Evolutionary conservation across 1,140 invertebrate species (phyloP).

Genomic region (Euschistus heros): DNA sequence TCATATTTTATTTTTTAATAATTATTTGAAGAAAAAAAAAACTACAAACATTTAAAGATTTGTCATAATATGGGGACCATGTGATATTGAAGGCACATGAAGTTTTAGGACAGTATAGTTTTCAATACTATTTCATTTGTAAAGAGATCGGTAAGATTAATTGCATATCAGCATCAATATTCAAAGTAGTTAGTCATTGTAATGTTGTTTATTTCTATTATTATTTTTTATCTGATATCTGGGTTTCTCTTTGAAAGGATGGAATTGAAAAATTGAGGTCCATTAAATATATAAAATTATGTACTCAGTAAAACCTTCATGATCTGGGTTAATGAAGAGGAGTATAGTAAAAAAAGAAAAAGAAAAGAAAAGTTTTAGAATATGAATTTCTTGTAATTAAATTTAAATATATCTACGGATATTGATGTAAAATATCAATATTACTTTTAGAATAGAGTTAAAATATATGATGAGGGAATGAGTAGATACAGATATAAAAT

Average conservation of each 20-base stretch:
- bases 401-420: no score
- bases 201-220: no score
- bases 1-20: neutral
- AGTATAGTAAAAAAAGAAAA: neutral
- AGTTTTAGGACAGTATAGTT: neutral
- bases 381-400: no score
- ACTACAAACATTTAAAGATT: neutral
- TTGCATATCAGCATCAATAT: neutral
- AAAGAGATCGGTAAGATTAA: neutral
- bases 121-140: neutral
- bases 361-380: no score
- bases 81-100: neutral
- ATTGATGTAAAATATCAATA: no score
- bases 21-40: neutral
- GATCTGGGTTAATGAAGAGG: neutral
- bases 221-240: neutral
- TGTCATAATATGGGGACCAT: neutral
- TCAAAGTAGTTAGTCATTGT: neutral
- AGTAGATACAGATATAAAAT: no score
- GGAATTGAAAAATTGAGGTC: neutral
- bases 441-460: no score
- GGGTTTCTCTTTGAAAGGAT: constrained; percentile 8
- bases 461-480: no score
- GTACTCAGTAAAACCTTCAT: neutral
- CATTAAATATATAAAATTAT: neutral